Evolutionary conservation across 2,797 vertebrate genomes (phyloP).

Genomic region (Poecilia picta): DNA sequence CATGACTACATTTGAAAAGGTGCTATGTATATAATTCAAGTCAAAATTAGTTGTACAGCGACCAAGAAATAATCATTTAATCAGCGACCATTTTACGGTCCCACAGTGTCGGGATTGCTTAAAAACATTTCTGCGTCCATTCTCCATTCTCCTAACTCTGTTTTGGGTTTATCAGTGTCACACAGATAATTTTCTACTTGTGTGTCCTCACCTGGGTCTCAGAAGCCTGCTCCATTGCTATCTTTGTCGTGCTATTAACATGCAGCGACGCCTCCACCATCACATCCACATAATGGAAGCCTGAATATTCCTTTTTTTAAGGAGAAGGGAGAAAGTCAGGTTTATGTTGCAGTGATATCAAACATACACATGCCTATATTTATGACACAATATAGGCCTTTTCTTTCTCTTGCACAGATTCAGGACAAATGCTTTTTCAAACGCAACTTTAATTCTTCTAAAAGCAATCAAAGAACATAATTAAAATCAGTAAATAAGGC

Average conservation of each 20-base stretch:
- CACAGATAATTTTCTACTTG: not conserved
- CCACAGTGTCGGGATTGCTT: not conserved
- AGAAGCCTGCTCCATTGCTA: constrained; percentile 83
- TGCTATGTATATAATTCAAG: not conserved
- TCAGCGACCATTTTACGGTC: not conserved
- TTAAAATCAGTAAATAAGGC: not conserved
- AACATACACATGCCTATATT: not conserved
- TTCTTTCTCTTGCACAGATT: not conserved
- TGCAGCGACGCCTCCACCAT: constrained; percentile 84
- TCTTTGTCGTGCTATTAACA: constrained; percentile 78
- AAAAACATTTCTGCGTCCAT: not conserved
- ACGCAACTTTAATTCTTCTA: not conserved
- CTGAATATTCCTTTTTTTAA: constrained; percentile 81
- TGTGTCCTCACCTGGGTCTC: constrained; percentile 79
- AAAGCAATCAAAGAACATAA: not conserved
- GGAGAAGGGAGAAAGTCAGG: constrained; percentile 1
- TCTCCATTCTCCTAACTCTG: not conserved
- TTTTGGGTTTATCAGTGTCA: not conserved
- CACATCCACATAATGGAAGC: constrained; percentile 88
- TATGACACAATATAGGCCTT: not conserved
- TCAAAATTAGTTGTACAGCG: not conserved
- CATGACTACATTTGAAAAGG: not conserved
- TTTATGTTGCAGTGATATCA: not conserved
- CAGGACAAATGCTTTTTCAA: not conserved
- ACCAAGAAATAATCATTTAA: not conserved